Base-by-base conservation (phyloP, 2,797 vertebrate species). In the Chiloscyllium punctatum region DNA sequence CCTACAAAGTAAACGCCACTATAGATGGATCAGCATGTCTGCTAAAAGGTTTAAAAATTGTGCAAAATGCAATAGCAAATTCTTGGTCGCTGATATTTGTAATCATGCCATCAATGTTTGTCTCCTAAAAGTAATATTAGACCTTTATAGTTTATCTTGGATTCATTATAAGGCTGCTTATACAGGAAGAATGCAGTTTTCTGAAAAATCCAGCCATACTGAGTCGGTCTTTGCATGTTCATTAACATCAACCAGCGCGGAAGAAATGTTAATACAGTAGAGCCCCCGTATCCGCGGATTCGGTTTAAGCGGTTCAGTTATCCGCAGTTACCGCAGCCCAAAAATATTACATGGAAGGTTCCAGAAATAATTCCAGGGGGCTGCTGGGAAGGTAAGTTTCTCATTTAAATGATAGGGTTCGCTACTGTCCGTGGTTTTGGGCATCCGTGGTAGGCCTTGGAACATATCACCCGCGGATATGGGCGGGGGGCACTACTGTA, bases 21-120 rank as follows among this genome's bases (percentile, higher is more conserved):
- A 7, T 68, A 23, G 86, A 37, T 66, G 88, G 62, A 62, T 23
- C 53, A 62, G 57, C 88, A n/a, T 66, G 57, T 37, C 88, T 68
- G 88, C 15, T 57, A 57, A 88, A 53, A 30, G 51, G 51, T 88
- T 62, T 37, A 88, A 88, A 88, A 13, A 88, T 1, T 68, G 62
- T 91, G 88, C 88, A 68, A 91, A 68, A 90, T 90, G 53, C 53
- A 90, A 62, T 88, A 33, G 51, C 62, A 91, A 68, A 91, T n/a
- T 21, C 57, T 37, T 37, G 57, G 33, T 90, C 16, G 30, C 87
- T 66, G 57, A n/a, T 18, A 6, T 1, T 91, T 62, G 15, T 13
- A 57, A 90, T 90, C 53, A 91, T 37, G 16, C 68, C 30, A 16
- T 53, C 23, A 53, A 30, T 88, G 86, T 23, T 33, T 57, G 86